phyloP scores from a whole-genome alignment of 2,113 vertebrate genomes.

The Phodopus roborovskii region DNA sequence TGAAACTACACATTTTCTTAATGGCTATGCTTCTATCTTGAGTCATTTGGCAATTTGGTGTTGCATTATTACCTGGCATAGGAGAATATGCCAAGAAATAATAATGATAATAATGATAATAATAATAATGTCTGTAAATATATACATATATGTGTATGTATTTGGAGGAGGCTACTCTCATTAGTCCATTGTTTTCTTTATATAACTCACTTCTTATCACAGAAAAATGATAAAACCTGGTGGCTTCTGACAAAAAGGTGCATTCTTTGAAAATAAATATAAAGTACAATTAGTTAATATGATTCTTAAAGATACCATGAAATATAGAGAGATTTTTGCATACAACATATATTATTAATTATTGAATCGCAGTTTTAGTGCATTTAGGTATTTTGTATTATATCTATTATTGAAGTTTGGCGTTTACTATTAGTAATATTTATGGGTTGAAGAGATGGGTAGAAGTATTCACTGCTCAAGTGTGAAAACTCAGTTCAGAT shows the following conservation, averaged over 20 bases:
- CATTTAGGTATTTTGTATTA: not conserved
- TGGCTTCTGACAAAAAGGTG: not conserved
- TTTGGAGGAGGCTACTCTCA: not conserved
- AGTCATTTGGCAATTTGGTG: not conserved
- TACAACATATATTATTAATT: not conserved
- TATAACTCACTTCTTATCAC: not conserved
- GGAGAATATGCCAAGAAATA: not conserved
- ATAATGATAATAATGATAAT: too few relatives aligned
- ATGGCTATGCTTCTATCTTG: not conserved
- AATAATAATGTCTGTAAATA: too few relatives aligned
- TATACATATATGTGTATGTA: too few relatives aligned
- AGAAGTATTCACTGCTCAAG: not conserved
- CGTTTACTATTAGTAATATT: not conserved
- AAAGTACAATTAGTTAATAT: slow-evolving; percentile 20
- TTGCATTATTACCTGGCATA: not conserved
- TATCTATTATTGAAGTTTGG: slow-evolving; percentile 22
- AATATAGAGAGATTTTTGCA: not conserved
- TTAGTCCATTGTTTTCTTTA: not conserved
- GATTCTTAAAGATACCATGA: slow-evolving; percentile 24
- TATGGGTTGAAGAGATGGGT: not conserved
- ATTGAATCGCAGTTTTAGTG: slow-evolving; percentile 11
- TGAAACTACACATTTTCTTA: not conserved
- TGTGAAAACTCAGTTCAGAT: not conserved
- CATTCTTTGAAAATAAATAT: not conserved
- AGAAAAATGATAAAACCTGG: slow-evolving; percentile 8